Conservation (phyloP, 2,888 invertebrate species). For the Graphium colonna region DNA sequence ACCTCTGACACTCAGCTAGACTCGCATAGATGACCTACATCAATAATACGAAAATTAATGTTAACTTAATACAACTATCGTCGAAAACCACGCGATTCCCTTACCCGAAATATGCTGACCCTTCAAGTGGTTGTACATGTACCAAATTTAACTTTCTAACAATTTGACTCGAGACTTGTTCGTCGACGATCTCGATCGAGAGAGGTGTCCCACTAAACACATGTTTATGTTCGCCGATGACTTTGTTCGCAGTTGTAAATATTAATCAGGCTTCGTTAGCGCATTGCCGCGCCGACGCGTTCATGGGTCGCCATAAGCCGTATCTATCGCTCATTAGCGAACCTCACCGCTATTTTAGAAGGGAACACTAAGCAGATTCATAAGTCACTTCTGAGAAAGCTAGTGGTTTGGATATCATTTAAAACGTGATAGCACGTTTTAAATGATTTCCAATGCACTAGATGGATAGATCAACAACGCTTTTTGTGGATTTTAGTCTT, state of each 20-base stretch:
- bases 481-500: too few relatives aligned
- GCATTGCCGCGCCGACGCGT: constrained; percentile 13
- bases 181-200: neutral
- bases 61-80: too few relatives aligned
- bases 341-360: constrained; percentile 37
- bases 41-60: too few relatives aligned
- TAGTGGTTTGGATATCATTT: constrained; percentile 40
- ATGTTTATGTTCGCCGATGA: neutral
- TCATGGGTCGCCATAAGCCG: constrained; percentile 28
- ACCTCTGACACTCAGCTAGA: too few relatives aligned
- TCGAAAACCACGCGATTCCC: too few relatives aligned
- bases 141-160: constrained; percentile 28
- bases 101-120: too few relatives aligned
- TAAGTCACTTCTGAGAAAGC: constrained; percentile 57
- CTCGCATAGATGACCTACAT: too few relatives aligned
- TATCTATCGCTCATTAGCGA: constrained; percentile 33
- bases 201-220: neutral
- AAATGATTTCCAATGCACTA: too few relatives aligned
- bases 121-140: too few relatives aligned
- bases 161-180: neutral
- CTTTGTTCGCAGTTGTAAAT: neutral
- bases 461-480: too few relatives aligned
- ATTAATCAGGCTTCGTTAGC: constrained; percentile 3
- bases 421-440: too few relatives aligned
- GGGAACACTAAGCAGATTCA: constrained; percentile 48